Percentiles rank a stretch among this genome's conserved stretches.
Evolutionary conservation across 2,113 vertebrate species (phyloP).

Genomic region (Marcusenius ussheri): DNA sequence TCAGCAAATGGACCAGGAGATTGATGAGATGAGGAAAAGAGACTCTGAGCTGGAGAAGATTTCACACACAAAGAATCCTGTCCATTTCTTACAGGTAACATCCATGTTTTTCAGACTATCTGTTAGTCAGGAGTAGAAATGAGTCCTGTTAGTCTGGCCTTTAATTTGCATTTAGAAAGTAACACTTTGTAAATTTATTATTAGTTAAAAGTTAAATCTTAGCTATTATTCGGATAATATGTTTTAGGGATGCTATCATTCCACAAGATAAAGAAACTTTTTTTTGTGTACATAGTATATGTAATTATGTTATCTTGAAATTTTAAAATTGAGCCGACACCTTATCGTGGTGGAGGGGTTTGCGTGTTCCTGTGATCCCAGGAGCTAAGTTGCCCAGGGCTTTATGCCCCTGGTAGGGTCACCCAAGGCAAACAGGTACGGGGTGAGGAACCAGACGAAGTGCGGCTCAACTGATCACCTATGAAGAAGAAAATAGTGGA

Average conservation of each 20-base stretch:
- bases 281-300: background rate
- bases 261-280: background rate
- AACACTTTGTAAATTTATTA: background rate
- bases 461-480: no score
- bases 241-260: background rate
- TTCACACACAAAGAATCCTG: slow-evolving; percentile 10
- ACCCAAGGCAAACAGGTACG: no score
- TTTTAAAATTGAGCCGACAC: background rate
- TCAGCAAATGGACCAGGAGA: background rate
- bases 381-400: no score
- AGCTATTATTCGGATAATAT: background rate
- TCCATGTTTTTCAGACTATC: background rate
- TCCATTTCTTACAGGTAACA: slow-evolving; percentile 30
- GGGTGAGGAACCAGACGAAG: no score
- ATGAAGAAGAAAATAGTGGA: no score
- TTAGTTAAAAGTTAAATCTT: background rate
- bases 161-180: background rate
- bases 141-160: background rate
- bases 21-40: slow-evolving; percentile 17
- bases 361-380: no score
- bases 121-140: background rate
- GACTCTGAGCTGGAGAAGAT: slow-evolving; percentile 27
- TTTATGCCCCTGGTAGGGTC: no score
- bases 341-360: no score
- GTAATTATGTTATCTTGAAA: background rate